Base-by-base conservation (phyloP, 2,888 invertebrate genomes). In the Gymnoscelis rufifasciata region DNA sequence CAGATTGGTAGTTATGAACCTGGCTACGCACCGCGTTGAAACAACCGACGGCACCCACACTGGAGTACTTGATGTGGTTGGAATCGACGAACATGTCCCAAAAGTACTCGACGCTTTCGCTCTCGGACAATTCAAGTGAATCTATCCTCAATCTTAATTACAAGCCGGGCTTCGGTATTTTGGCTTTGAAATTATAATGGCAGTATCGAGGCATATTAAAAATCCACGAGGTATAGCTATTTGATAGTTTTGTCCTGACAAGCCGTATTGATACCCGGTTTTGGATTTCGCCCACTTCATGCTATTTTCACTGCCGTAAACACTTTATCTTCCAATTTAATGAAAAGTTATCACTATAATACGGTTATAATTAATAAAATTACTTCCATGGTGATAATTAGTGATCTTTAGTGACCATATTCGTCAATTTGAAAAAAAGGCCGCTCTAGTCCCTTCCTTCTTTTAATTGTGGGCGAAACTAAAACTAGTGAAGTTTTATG, bases 21-120 rank as follows among this genome's bases (percentile, higher is more conserved):
- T 92, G 59, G 89, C 89, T 10, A 84, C 89, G n/a, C 86, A 90
- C 51, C 86, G 89, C 51, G 77, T 89, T 31, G 67, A 61, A 26
- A 78, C 84, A 2, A 86, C 88, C 1, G 84, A 89, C 59, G 88
- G 86, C 43, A 73, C 64, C 15, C 86, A 90, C 62, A 78, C 81
- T 41, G 89, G 90, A 37, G 79, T 90, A n/a, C 78, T 93, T 35
- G 91, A 91, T 62, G 86, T 93, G 28, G 79, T 91, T 49, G 93
- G 93, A 40, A 87, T 93, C 56, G 91, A 93, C 68, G 89, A 88
- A 31, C 83, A 90, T 61, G 89, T 92, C 43, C 91, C 92, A 29
- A 89, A 86, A 59, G 62, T 92, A 28, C 84, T 93, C 41, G 91
- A 92, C 72, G 91, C 92, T 1, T 93, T 93, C 68, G 87, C 89